Percentiles rank a stretch among this genome's conserved stretches.
Conservation (phyloP, 2,113 vertebrate species). For the Cettia cetti region DNA sequence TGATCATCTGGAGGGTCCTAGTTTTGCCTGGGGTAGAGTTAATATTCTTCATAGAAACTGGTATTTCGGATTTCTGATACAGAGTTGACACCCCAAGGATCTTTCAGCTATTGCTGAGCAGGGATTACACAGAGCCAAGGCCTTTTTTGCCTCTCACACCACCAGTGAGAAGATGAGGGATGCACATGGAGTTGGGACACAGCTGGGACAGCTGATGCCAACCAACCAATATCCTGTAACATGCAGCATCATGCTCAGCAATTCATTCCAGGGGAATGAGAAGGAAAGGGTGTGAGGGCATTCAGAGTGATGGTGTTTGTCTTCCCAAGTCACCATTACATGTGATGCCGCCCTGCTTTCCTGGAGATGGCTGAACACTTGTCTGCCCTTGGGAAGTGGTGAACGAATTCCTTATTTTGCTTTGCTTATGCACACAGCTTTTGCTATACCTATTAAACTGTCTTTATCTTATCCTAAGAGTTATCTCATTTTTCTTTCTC, state of each 20-base stretch:
- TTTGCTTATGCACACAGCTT: not conserved
- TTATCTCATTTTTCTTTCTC: not conserved
- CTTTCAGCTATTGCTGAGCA: not conserved
- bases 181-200: not conserved
- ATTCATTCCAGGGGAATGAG: not conserved
- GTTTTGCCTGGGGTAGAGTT: not conserved
- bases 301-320: not conserved
- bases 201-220: not conserved
- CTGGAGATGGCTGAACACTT: not conserved
- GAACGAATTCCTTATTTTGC: not conserved
- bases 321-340: fast-evolving
- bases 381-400: not conserved
- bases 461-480: not conserved
- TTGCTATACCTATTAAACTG: not conserved
- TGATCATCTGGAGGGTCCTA: not conserved
- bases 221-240: too few relatives aligned
- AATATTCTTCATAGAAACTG: not conserved
- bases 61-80: not conserved
- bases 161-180: not conserved
- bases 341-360: not conserved
- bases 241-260: not conserved
- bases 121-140: not conserved
- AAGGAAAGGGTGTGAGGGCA: not conserved
- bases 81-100: not conserved
- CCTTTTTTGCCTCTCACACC: not conserved